phyloP scores from a whole-genome alignment of 2,888 invertebrate genomes.

The Gasteruption jaculator region DNA sequence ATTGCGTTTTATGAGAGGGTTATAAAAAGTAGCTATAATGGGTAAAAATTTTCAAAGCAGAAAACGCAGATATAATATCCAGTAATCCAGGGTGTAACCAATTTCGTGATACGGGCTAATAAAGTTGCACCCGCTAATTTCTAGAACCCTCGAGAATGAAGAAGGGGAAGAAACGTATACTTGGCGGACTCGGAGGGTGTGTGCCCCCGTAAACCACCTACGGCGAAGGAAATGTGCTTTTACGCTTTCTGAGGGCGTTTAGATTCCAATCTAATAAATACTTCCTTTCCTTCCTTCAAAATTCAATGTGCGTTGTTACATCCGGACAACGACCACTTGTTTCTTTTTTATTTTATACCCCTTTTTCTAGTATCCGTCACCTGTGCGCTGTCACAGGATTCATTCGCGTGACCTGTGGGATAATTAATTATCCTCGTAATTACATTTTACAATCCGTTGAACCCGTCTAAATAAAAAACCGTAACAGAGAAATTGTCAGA shows the following conservation, averaged over 20 bases:
- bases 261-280: conserved; percentile 45
- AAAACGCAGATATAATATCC: too few species aligned
- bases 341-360: too few species aligned
- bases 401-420: conserved; percentile 21
- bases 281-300: conserved; percentile 32
- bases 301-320: conserved; percentile 6
- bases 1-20: too few species aligned
- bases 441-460: too few species aligned
- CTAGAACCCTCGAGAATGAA: conserved; percentile 29
- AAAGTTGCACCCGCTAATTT: conserved; percentile 43
- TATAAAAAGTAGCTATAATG: too few species aligned
- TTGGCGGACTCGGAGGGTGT: conserved; percentile 23
- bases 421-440: conserved; percentile 22
- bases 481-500: too few species aligned
- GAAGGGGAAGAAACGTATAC: conserved; percentile 9
- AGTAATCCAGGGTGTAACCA: too few species aligned
- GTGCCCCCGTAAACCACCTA: conserved; percentile 35
- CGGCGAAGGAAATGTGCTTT: conserved; percentile 44
- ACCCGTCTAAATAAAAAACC: too few species aligned
- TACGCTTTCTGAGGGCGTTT: conserved; percentile 37
- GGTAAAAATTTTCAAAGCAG: too few species aligned
- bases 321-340: too few species aligned
- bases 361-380: background rate
- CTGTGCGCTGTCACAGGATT: conserved; percentile 11
- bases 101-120: conserved; percentile 39